Evolutionary conservation across 2,113 vertebrate species (phyloP).

Genomic region (Clinocottus analis): DNA sequence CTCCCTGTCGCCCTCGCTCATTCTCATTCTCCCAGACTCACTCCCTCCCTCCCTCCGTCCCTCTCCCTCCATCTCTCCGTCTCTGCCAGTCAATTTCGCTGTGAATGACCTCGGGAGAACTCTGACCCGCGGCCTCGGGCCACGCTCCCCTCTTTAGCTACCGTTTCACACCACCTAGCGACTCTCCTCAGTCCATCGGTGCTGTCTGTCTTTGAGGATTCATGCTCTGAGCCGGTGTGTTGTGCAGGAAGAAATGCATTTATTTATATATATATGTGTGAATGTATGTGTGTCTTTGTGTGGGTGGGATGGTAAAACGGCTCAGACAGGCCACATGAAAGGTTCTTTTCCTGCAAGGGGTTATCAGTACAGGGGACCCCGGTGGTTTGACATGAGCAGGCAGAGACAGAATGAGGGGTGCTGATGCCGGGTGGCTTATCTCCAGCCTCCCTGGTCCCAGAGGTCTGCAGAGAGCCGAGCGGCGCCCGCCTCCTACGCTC

Average conservation of each 20-base stretch:
- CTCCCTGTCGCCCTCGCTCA: conserved; percentile 62
- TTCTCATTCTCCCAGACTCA: conserved; percentile 49
- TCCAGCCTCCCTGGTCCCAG: conserved; percentile 67
- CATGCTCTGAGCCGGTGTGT: background rate
- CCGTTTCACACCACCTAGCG: conserved; percentile 37
- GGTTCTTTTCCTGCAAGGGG: conserved; percentile 43
- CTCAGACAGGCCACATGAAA: conserved; percentile 58
- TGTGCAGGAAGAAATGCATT: conserved; percentile 8
- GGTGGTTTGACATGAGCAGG: conserved; percentile 67
- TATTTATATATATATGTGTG: background rate
- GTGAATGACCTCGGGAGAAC: conserved; percentile 62
- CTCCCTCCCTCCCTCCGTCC: conserved; percentile 36
- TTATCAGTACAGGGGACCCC: conserved; percentile 71
- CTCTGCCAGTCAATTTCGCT: conserved; percentile 40
- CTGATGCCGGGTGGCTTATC: conserved; percentile 70
- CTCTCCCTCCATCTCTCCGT: conserved; percentile 37
- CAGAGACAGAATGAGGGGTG: conserved; percentile 57
- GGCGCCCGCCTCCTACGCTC: conserved; percentile 2
- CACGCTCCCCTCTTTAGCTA: conserved; percentile 30
- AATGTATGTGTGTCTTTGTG: background rate
- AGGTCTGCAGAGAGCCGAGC: conserved; percentile 53
- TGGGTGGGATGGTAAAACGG: conserved; percentile 6
- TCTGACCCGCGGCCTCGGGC: conserved; percentile 58
- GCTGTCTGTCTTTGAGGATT: conserved; percentile 29
- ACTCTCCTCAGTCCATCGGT: background rate